phyloP scores from a whole-genome alignment of 2,113 vertebrate genomes.

The Pseudois nayaur region DNA sequence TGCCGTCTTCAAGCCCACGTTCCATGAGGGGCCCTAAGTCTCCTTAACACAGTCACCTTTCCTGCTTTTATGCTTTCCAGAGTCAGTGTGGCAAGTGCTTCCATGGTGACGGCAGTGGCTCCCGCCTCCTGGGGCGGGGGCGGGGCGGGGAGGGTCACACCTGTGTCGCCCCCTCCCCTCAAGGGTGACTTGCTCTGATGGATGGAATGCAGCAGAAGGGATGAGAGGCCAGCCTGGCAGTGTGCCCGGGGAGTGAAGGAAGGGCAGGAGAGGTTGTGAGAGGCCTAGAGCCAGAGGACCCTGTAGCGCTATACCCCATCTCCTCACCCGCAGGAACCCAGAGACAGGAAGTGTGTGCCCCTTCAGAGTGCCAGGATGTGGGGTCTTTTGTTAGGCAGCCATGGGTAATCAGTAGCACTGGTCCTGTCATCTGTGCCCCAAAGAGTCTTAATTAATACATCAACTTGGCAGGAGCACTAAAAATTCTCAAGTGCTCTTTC shows the following conservation, averaged over 20 bases:
- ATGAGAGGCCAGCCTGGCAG: not conserved
- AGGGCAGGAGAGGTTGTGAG: not conserved
- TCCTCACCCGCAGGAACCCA: not conserved
- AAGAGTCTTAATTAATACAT: not conserved
- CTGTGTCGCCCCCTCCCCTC: not conserved
- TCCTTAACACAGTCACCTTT: not conserved
- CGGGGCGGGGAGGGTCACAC: rapidly evolving
- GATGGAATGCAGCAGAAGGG: no score
- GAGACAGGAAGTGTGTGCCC: rapidly evolving
- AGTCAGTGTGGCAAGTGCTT: not conserved
- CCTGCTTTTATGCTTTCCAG: not conserved
- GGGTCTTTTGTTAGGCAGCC: not conserved
- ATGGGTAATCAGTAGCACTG: rapidly evolving
- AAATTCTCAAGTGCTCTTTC: not conserved
- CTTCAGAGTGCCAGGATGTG: not conserved
- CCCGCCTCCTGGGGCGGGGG: not conserved
- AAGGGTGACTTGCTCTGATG: not conserved
- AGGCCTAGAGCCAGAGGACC: not conserved
- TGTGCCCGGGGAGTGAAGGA: not conserved
- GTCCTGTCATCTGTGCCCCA: not conserved
- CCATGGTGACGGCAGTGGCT: not conserved
- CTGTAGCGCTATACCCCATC: rapidly evolving
- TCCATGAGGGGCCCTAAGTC: not conserved
- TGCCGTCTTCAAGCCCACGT: not conserved
- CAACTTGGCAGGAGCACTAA: not conserved